Base-by-base conservation (phyloP, 2,797 vertebrate species). In the Hyperoplus immaculatus region DNA sequence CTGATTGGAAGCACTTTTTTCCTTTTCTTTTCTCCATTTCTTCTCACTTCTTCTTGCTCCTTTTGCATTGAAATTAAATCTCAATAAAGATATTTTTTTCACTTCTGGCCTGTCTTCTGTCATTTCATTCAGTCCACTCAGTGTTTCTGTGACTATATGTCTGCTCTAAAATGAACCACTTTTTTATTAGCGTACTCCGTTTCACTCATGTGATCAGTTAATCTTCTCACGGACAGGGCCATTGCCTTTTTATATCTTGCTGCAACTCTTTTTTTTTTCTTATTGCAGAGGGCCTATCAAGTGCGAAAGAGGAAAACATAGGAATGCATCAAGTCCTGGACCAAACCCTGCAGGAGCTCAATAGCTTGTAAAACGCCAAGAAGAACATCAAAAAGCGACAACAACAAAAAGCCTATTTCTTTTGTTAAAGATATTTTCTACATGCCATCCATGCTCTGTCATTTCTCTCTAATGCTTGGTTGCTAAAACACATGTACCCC, bases 301-400 rank as follows among this genome's bases (percentile, higher is more conserved):
- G 90, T 14, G 96, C 96, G 1, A 99, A 97, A 92, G 96, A 97
- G 75, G 95, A 97, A 90, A 97, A 97, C 69, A 1, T 96, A 94
- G 96, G 91, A 72, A 93, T 98, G 93, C 95, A 97, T 29, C 96
- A 97, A 92, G 95, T 96, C 84, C 93, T 99, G 96, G 97, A 98
- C 83, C 96, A 98, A 93, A 99, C 97, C 0, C 94, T 99, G 90
- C 97, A 96, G 1, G 97, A 98, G 89, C 96, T 98, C 72, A 96
- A 93, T 90, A 96, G 94, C 95, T 97, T 98, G 96, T 99, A 96
- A 89, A 85, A 83, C 16, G 46, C 50, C 77, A 72, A 87, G 75
- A 87, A 62, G 69, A 85, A 87, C 70, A 65, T 77, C 79, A 50
- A 80, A 16, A n/a, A 69, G 58, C 41, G 64, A 76, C 56, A 16